These are phyloP conservation scores for Pyrochroa serraticornis DNA, from an alignment of 2,888 invertebrate genomes.

Conservation along the genomic window DNA sequence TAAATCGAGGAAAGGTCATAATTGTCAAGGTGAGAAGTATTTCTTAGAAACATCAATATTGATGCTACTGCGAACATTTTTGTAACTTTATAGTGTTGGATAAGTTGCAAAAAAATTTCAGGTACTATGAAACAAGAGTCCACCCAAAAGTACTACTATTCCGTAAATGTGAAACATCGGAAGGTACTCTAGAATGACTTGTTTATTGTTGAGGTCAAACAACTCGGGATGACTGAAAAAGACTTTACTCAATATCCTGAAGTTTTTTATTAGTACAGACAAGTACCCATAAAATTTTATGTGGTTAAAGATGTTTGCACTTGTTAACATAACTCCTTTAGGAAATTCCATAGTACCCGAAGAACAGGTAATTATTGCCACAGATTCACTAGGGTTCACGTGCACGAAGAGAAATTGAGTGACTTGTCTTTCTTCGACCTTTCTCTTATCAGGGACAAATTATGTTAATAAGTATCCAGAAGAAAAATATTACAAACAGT, in stretches of 20 bases:
- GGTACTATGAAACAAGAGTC: neutral
- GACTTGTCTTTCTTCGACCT: too few relatives aligned
- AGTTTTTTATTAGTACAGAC: too few relatives aligned
- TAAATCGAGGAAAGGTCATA: constrained; percentile 6
- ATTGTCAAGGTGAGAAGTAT: neutral
- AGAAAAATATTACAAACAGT: too few relatives aligned
- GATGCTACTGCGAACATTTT: constrained; percentile 2
- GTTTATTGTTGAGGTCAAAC: too few relatives aligned
- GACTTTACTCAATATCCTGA: too few relatives aligned
- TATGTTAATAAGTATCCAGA: too few relatives aligned
- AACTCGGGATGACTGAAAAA: too few relatives aligned
- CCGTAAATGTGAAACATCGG: constrained; percentile 7
- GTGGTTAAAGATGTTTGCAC: too few relatives aligned
- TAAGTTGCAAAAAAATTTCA: neutral
- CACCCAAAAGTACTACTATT: neutral
- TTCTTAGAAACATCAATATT: constrained; percentile 1
- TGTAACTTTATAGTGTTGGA: neutral
- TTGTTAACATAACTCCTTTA: neutral
- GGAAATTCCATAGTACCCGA: constrained; percentile 7
- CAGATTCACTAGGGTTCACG: neutral
- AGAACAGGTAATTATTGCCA: neutral
- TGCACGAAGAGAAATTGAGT: too few relatives aligned
- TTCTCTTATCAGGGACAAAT: too few relatives aligned
- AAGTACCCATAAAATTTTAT: too few relatives aligned
- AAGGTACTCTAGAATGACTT: neutral